Base-by-base conservation (phyloP, 2,888 invertebrate species). In the Harpalus rubripes region DNA sequence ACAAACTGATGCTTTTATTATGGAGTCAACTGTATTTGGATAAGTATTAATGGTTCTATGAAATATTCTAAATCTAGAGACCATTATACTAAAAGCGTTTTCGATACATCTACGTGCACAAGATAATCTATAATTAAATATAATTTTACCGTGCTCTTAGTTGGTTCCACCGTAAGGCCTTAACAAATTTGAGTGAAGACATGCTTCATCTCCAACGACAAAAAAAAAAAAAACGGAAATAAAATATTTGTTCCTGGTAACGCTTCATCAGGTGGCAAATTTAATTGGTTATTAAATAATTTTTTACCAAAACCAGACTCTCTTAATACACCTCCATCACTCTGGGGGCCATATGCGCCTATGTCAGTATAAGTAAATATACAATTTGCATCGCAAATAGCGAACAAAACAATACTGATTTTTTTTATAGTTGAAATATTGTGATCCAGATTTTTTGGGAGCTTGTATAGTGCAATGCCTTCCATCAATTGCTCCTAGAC, bases 381-480 rank as follows among this genome's bases (percentile, higher is more conserved):
- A 86, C 89, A 89, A 12, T 88, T 86, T 4, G 87, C 87, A 85
- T 89, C 88, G 84, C 89, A 88, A 63, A 87, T 72, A 58, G 88
- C 89, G 79, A 89, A 86, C 52, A 89, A 84, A 16, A 89, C 89
- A 52, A 90, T 87, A 86, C 89, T 89, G 80, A 85, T 72, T 86
- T 78, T 87, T 86, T 88, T 90, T 89, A 86, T 89, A 89, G 86
- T 90, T 90, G 84, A 86, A 88, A 86, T 85, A 89, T 72, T 87
- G 82, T 10, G 88, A 88, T 22, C 89, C 89, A 79, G 87, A 87
- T 26, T 88, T 86, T 22, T 84, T 12, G 12, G 89, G 89, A 15
- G 86, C 85, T 85, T 87, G 86, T 80, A 89, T 87, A 86, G 85
- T 84, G 18, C 88, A 86, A 86, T 89, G 89, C 85, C 88, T 89